Conservation (phyloP, 1,140 invertebrate species). For the Drosophila sproati region DNA sequence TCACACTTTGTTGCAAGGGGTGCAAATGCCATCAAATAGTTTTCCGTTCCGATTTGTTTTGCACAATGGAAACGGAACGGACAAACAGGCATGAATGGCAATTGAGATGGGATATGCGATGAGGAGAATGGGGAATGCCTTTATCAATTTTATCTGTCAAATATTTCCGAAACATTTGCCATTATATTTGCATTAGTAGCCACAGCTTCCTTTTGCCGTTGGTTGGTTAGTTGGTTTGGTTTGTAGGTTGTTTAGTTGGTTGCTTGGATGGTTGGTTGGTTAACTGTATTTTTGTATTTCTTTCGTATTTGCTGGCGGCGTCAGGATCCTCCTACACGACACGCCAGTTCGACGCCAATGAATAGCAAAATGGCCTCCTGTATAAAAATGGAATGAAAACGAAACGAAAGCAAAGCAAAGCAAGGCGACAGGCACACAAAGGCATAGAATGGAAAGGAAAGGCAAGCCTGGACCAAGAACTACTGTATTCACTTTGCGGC, state of each 20-base stretch:
- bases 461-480: slow-evolving; percentile 36
- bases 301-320: slow-evolving; percentile 15
- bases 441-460: slow-evolving; percentile 4
- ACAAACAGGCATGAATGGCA: slow-evolving; percentile 25
- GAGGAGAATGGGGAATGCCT: slow-evolving; percentile 31
- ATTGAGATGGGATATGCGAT: slow-evolving; percentile 5
- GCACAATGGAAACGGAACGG: slow-evolving; percentile 42
- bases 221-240: not conserved
- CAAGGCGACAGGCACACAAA: not conserved
- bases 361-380: slow-evolving; percentile 58
- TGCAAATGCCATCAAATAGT: slow-evolving; percentile 62
- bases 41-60: slow-evolving; percentile 62
- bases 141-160: slow-evolving; percentile 82
- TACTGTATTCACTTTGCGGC: slow-evolving; percentile 20
- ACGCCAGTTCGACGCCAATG: slow-evolving; percentile 68
- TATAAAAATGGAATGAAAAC: slow-evolving; percentile 12
- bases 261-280: not conserved
- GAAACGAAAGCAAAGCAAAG: slow-evolving; percentile 3
- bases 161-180: slow-evolving; percentile 83
- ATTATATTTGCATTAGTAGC: slow-evolving; percentile 82
- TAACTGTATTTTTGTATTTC: slow-evolving; percentile 33
- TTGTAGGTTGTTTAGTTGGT: not conserved
- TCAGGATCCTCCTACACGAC: slow-evolving; percentile 30
- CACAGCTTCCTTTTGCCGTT: slow-evolving; percentile 62
- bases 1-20: slow-evolving; percentile 12